Evolutionary conservation across 2,888 invertebrate genomes (phyloP).

Genomic region (Drosophila tanythrix): DNA sequence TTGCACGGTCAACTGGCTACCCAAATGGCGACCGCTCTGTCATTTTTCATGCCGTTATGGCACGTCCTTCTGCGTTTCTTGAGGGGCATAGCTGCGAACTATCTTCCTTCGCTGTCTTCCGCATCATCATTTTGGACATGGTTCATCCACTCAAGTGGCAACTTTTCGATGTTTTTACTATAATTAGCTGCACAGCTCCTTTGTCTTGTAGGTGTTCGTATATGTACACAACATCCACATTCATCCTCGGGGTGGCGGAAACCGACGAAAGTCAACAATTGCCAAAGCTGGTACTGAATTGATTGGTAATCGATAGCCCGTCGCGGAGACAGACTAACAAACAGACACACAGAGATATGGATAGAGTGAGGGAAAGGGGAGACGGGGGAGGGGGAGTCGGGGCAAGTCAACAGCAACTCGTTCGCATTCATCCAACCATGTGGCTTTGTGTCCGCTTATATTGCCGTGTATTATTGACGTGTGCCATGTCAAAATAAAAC

Average conservation of each 20-base stretch:
- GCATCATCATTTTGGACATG: not conserved
- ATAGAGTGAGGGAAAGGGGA: not conserved
- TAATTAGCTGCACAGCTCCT: conserved; percentile 17
- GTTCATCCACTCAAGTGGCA: not conserved
- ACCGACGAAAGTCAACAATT: conserved; percentile 73
- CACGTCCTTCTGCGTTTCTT: conserved; percentile 21
- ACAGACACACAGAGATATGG: conserved; percentile 12
- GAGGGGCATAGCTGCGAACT: not conserved
- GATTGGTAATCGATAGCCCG: conserved; percentile 75
- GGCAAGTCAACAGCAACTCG: conserved; percentile 34
- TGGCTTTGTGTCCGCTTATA: conserved; percentile 27
- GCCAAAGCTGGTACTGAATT: conserved; percentile 58
- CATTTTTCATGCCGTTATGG: conserved; percentile 42
- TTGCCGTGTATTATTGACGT: conserved; percentile 63
- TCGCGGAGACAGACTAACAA: conserved; percentile 6
- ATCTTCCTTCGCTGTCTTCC: not conserved
- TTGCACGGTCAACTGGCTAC: conserved; percentile 26
- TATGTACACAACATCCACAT: conserved; percentile 1
- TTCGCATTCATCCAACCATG: conserved; percentile 20
- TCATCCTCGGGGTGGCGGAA: conserved; percentile 28
- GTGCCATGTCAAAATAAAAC: conserved; percentile 71
- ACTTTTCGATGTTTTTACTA: conserved; percentile 20
- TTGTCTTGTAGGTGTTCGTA: not conserved
- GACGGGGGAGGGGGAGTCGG: not conserved
- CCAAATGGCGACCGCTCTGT: conserved; percentile 26